Percentiles rank a stretch among this genome's conserved stretches.
Evolutionary conservation across 2,113 vertebrate genomes (phyloP).

Genomic region (Nothoprocta pentlandii): DNA sequence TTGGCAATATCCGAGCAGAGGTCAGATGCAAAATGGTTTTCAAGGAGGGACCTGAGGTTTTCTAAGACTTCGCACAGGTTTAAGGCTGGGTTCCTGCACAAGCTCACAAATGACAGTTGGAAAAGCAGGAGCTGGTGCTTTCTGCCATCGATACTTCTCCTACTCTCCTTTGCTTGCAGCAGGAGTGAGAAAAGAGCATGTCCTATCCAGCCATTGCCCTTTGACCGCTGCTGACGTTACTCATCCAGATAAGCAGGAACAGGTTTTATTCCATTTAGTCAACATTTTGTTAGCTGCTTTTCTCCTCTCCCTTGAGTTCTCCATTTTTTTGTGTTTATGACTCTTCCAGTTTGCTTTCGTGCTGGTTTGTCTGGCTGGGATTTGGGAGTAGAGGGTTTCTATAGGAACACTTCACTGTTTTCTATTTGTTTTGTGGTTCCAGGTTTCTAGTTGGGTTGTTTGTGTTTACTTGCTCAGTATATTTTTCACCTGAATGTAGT

Average conservation of each 20-base stretch:
- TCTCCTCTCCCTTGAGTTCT: not conserved
- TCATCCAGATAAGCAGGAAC: not conserved
- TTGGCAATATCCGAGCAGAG: constrained; percentile 21
- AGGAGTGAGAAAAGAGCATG: not conserved
- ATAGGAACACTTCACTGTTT: not conserved
- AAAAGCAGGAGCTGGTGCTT: not conserved
- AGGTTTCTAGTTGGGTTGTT: not conserved
- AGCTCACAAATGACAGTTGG: not conserved
- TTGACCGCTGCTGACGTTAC: not conserved
- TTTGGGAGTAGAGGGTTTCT: not conserved
- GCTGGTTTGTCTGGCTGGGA: not conserved
- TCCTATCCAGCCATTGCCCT: not conserved
- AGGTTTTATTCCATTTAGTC: not conserved
- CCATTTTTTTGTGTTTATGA: not conserved
- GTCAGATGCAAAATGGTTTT: not conserved
- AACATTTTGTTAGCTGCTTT: not conserved
- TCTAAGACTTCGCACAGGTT: not conserved
- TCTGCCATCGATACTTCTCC: not conserved
- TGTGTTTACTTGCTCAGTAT: not conserved
- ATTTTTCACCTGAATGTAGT: not conserved
- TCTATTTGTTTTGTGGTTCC: not conserved
- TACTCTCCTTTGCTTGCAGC: not conserved
- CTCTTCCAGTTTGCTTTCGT: not conserved
- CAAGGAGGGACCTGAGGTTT: not conserved
- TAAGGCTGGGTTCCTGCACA: not conserved